These are phyloP conservation scores for Ennomos fuscantarius DNA, from an alignment of 2,888 invertebrate genomes.

Conservation along the genomic window DNA sequence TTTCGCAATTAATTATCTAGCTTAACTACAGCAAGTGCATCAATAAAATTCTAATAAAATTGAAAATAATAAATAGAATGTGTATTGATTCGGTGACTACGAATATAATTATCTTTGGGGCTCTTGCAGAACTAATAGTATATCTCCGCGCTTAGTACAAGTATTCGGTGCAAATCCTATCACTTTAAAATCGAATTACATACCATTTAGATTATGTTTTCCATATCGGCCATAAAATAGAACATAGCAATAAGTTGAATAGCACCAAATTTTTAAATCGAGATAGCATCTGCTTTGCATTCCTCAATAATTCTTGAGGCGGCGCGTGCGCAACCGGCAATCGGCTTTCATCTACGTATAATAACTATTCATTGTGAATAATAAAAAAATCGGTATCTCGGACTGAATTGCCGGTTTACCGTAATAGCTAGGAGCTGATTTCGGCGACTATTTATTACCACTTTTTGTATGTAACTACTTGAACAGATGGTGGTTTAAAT, in stretches of 20 bases:
- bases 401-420: constrained; percentile 60
- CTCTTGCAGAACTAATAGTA: too few species aligned
- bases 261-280: constrained; percentile 53
- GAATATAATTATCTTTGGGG: too few species aligned
- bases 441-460: constrained; percentile 60
- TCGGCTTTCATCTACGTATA: constrained; percentile 67
- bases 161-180: too few species aligned
- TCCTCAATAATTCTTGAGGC: constrained; percentile 57
- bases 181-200: constrained; percentile 1
- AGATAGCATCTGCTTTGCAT: constrained; percentile 61
- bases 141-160: too few species aligned
- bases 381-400: constrained; percentile 65
- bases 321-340: constrained; percentile 64
- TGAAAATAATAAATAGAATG: too few species aligned
- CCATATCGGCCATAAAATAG: constrained; percentile 34
- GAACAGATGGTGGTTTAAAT: constrained; percentile 24
- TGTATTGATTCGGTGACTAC: too few species aligned
- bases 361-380: constrained; percentile 69
- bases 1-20: too few species aligned
- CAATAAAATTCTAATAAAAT: too few species aligned
- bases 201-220: constrained; percentile 13
- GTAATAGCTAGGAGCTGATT: constrained; percentile 69
- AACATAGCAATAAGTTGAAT: constrained; percentile 54
- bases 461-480: constrained; percentile 51
- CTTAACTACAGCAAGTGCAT: too few species aligned